Evolutionary conservation across 2,888 invertebrate genomes (phyloP).

Genomic region (Acholoe squamosa): DNA sequence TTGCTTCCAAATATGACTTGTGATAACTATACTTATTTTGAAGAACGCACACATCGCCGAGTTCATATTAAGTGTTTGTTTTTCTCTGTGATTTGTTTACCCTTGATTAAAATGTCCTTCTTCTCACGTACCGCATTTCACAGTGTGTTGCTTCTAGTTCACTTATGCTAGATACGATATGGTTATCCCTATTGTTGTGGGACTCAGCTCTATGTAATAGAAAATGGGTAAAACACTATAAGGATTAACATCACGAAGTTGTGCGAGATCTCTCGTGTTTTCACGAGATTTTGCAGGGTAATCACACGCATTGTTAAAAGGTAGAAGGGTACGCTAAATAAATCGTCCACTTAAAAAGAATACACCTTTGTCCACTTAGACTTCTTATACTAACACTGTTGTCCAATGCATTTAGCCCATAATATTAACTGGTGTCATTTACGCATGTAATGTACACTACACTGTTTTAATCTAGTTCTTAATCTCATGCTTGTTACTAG

Average conservation of each 20-base stretch:
- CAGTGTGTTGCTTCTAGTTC: neutral
- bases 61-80: neutral
- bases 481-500: conserved; percentile 4
- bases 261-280: conserved; percentile 52
- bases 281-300: conserved; percentile 59
- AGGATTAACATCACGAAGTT: neutral
- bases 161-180: neutral
- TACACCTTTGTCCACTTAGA: neutral
- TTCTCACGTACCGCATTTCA: conserved; percentile 4
- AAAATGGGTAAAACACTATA: neutral
- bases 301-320: conserved; percentile 45
- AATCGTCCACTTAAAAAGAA: conserved; percentile 51
- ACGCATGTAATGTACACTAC: neutral
- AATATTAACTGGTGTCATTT: neutral
- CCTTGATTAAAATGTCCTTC: neutral
- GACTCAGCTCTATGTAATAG: neutral
- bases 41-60: neutral
- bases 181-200: no score
- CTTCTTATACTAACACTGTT: neutral
- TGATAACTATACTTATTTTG: conserved; percentile 8
- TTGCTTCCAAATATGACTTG: conserved; percentile 21
- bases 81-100: neutral
- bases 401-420: neutral
- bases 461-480: neutral
- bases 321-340: conserved; percentile 16